phyloP scores from a whole-genome alignment of 1,140 invertebrate species.

The Nylanderia fulva region DNA sequence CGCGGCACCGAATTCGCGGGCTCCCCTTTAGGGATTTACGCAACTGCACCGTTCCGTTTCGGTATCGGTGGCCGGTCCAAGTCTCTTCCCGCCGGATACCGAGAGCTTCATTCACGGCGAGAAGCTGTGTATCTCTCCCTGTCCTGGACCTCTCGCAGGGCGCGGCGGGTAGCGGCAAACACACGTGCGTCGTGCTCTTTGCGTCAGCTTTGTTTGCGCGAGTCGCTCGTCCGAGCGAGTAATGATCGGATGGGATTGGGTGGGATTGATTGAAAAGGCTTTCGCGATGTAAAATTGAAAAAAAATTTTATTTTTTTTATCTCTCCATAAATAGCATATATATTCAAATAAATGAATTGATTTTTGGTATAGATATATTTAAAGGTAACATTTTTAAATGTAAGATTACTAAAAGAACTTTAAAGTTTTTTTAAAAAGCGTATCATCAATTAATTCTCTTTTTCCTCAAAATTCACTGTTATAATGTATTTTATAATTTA shows the following conservation, averaged over 20 bases:
- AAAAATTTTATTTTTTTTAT: neutral
- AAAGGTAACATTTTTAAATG: neutral
- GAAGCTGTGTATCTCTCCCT: conserved; percentile 62
- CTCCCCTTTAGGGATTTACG: conserved; percentile 78
- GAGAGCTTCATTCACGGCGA: conserved; percentile 65
- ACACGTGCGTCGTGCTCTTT: conserved; percentile 75
- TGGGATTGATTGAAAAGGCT: conserved; percentile 17
- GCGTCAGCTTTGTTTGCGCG: conserved; percentile 77
- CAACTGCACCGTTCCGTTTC: conserved; percentile 68
- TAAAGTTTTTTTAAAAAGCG: neutral
- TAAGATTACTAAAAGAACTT: neutral
- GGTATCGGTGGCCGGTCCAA: conserved; percentile 44
- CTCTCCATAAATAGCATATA: no score
- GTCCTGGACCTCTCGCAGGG: conserved; percentile 69
- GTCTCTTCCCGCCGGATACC: conserved; percentile 55
- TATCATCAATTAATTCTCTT: neutral
- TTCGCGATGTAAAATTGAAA: conserved; percentile 12
- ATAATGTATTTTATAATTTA: no score
- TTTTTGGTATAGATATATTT: neutral
- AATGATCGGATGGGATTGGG: conserved; percentile 47
- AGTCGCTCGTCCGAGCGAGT: conserved; percentile 29
- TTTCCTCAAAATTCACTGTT: no score
- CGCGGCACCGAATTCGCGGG: conserved; percentile 47
- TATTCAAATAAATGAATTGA: neutral
- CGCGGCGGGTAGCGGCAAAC: conserved; percentile 76